Percentiles rank a stretch among this genome's conserved stretches.
These are phyloP conservation scores for Amphiprion ocellaris DNA, from an alignment of 2,113 vertebrate genomes.

Conservation along the genomic window DNA sequence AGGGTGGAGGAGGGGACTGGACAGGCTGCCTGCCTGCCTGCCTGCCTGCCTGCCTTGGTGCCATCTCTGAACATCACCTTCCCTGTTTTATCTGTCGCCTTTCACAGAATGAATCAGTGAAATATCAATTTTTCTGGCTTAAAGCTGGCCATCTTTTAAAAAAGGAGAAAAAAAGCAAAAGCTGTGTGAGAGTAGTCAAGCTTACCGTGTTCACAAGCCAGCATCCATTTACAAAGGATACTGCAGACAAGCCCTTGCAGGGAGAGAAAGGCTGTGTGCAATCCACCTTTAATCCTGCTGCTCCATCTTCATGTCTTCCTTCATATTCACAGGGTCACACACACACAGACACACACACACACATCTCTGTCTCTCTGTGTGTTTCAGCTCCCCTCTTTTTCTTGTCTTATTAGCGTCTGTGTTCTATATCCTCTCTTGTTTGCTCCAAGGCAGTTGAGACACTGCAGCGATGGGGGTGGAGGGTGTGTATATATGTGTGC, in stretches of 20 bases:
- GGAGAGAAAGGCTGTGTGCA: slow-evolving; percentile 75
- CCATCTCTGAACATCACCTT: slow-evolving; percentile 80
- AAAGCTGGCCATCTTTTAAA: slow-evolving; percentile 30
- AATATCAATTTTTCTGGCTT: slow-evolving; percentile 26
- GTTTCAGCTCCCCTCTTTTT: slow-evolving; percentile 61
- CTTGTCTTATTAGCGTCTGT: slow-evolving; percentile 77
- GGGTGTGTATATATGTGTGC: slow-evolving; percentile 83
- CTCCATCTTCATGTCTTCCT: slow-evolving; percentile 78
- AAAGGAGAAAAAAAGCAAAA: neutral
- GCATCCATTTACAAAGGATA: slow-evolving; percentile 83
- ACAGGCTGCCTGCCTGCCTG: slow-evolving; percentile 64
- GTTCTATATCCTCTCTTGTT: slow-evolving; percentile 85
- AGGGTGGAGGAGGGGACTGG: slow-evolving; percentile 82
- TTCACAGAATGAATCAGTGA: slow-evolving; percentile 32
- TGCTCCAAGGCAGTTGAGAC: slow-evolving; percentile 88
- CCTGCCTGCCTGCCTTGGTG: slow-evolving; percentile 57
- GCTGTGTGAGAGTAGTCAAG: slow-evolving; percentile 56
- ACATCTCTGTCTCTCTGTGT: slow-evolving; percentile 40
- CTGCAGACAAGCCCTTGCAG: slow-evolving; percentile 84
- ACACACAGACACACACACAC: slow-evolving; percentile 26
- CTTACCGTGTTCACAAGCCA: slow-evolving; percentile 84
- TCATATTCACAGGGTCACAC: slow-evolving; percentile 56
- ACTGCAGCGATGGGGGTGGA: slow-evolving; percentile 88
- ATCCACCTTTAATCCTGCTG: slow-evolving; percentile 80
- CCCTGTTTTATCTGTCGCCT: slow-evolving; percentile 57